Base-by-base conservation (phyloP, 2,888 invertebrate species). In the Coelopa pilipes region DNA sequence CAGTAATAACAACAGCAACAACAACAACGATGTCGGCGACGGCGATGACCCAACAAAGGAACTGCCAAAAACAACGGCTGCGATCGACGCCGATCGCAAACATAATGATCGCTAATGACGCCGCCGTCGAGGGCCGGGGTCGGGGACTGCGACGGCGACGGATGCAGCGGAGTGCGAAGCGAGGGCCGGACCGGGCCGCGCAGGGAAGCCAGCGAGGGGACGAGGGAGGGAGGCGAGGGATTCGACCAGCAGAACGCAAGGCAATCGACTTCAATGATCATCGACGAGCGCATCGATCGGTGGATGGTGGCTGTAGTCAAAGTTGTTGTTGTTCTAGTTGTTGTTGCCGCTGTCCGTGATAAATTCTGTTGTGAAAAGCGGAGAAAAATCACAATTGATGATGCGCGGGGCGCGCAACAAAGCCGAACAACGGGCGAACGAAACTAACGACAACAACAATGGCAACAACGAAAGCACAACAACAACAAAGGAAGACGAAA, bases 171-270 rank as follows among this genome's bases (percentile, higher is more conserved):
- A 34, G 34, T 34, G 34, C 34, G 34, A 34, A 34, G 34, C 2
- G 34, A 7, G 34, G 34, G n/a, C 49, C 10, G 10, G 13, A 49
- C 49, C 10, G 13, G 13, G 13, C 13, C 49, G 49, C 49, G 49
- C 49, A 49, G 13, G 13, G 49, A 49, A 49, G 13, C 13, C 10
- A 53, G n/a, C 2, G 53, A 53, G 10, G 53, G 13, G 53, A 13
- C n/a, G 55, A 62, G 34, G 34, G 62, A 34, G 34, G 24, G 50
- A 19, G 19, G 66, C 4, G 50, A 49, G 5, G 66, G 50, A 7
- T 7, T 34, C 34, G 50, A 66, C 66, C 66, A 66, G 66, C 66
- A 66, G 66, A 66, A 66, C 49, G 66, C 66, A 66, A 49, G 50
- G n/a, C 24, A 66, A 66, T 66, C 66, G 49, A 19, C 66, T 66